Conservation (phyloP, 2,797 vertebrate species). For the Siniperca scherzeri region DNA sequence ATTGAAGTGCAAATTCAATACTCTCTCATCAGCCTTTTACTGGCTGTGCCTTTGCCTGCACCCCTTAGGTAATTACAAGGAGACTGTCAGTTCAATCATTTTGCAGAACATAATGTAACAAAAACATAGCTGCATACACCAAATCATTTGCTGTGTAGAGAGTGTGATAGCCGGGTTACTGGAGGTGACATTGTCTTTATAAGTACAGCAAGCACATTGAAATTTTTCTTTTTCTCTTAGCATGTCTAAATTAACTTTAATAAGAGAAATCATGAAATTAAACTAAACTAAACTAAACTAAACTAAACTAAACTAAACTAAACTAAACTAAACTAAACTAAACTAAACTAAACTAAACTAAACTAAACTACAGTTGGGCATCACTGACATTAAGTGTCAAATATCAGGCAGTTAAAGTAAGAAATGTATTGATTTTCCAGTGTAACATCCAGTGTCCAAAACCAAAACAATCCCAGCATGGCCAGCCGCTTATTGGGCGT, state of each 20-base stretch:
- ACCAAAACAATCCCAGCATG: constrained; percentile 73
- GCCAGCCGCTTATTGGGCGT: constrained; percentile 41
- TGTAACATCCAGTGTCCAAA: background rate
- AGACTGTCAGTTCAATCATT: constrained; percentile 89
- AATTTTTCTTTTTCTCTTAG: too few species aligned
- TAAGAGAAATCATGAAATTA: too few species aligned
- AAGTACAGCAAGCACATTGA: too few species aligned
- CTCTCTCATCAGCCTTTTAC: constrained; percentile 86
- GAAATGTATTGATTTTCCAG: background rate
- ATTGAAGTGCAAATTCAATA: constrained; percentile 96
- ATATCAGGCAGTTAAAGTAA: background rate
- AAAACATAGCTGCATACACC: constrained; percentile 63
- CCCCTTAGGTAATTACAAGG: constrained; percentile 91
- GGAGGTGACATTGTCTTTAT: too few species aligned
- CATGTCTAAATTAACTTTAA: too few species aligned
- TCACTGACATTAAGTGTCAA: too few species aligned
- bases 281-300: too few species aligned
- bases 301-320: too few species aligned
- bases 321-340: too few species aligned
- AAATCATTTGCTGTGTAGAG: constrained; percentile 50
- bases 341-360: too few species aligned
- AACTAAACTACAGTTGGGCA: too few species aligned
- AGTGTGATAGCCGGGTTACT: constrained; percentile 41
- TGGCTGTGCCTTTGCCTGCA: constrained; percentile 88
- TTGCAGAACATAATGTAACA: constrained; percentile 79